Base-by-base conservation (phyloP, 2,113 vertebrate genomes). In the Oxygymnocypris stewartii region DNA sequence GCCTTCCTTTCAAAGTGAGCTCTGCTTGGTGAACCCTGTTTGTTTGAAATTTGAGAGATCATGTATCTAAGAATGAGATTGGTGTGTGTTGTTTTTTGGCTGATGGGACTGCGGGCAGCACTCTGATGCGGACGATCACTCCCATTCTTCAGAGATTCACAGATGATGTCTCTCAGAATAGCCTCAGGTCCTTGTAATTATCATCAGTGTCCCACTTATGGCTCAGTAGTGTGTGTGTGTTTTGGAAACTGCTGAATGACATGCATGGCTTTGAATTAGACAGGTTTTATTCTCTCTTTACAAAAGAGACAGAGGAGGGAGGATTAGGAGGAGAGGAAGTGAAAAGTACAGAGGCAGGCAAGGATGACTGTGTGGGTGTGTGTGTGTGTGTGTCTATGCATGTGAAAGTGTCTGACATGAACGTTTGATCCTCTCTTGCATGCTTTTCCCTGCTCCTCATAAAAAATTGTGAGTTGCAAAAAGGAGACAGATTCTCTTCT, bases 181-280 rank as follows among this genome's bases (percentile, higher is more conserved):
- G 63, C 80, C 63, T 82, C 63, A 23, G 63, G 63, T 81, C 40
- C 79, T 67, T 81, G 42, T 81, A 65, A 65, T 81, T 47, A 81
- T 65, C 59, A 18, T 81, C 79, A 65, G 79, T 44, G 59, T 65
- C 59, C 59, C 59, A 81, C 40, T 67, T 81, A 80, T 61, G 54
- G 54, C 78, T 59, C 18, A 35, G 20, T 12, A 40, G 6, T n/a
- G 57, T n/a, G 57, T 59, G 75, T 80, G 79, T 81, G 57, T 65
- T 81, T 81, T 8, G 28, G 42, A 81, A 44, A 44, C n/a, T 28
- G 23, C 57, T 65, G 14, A 65, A 61, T 28, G 35, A 81, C n/a
- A 81, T 44, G 20, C n/a, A 81, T 65, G 79, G 37, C 79, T 81
- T 63, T 81, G 59, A 47, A 28, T 81, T 63, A 81, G 57, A 80